phyloP scores from a whole-genome alignment of 2,113 vertebrate genomes.

The Capra hircus region DNA sequence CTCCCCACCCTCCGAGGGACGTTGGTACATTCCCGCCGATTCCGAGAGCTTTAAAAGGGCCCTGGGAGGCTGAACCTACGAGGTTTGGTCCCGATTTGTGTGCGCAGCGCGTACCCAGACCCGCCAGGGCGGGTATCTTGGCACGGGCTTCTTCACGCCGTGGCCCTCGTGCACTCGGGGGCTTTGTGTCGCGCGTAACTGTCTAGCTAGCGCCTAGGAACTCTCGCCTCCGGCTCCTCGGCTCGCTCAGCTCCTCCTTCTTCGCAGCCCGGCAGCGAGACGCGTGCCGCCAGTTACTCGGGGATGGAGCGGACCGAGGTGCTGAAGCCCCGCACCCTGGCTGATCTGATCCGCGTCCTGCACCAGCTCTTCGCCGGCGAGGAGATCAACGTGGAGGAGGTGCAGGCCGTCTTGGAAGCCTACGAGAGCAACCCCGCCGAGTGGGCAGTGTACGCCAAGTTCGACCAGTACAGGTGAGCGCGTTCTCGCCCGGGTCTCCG shows the following conservation, averaged over 20 bases:
- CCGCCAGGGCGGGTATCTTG: neutral
- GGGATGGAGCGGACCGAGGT: conserved; percentile 79
- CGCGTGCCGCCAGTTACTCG: neutral
- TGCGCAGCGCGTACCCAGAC: rapidly evolving
- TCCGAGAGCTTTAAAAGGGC: conserved; percentile 75
- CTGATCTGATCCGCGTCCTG: conserved; percentile 87
- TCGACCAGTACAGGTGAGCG: conserved; percentile 92
- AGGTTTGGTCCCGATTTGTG: neutral
- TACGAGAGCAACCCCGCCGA: conserved; percentile 91
- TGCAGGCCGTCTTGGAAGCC: conserved; percentile 90
- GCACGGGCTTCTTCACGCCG: neutral
- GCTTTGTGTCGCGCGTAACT: neutral
- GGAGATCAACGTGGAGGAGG: conserved; percentile 88
- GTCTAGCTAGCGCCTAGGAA: neutral
- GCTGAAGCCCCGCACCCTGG: conserved; percentile 84
- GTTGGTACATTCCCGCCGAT: conserved; percentile 77
- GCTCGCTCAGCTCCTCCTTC: neutral
- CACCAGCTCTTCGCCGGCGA: conserved; percentile 88
- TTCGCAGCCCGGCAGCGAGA: neutral
- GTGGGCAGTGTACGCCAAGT: conserved; percentile 89
- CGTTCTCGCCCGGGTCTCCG: neutral
- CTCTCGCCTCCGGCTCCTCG: neutral
- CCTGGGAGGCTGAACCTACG: neutral
- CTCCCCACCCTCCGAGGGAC: conserved; percentile 45
- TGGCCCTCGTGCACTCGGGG: neutral